Conservation (phyloP, 2,888 invertebrate species). For the Pycnomerus fuliginosus region DNA sequence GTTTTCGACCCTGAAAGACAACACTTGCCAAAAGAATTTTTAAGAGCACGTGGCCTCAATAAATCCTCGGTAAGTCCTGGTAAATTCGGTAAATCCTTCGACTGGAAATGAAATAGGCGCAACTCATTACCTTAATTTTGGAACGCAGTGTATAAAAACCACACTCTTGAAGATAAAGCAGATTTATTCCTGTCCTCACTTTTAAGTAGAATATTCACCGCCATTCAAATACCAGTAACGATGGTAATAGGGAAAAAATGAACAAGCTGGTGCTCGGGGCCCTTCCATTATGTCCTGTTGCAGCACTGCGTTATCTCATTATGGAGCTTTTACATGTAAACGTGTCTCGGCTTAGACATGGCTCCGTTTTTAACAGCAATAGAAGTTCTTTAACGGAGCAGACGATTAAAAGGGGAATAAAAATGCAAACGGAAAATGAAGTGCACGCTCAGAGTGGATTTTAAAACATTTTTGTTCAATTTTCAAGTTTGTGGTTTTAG, state of each 20-base stretch:
- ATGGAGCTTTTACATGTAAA: constrained; percentile 20
- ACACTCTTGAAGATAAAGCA: too few species aligned
- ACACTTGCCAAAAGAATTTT: too few species aligned
- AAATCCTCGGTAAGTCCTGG: not conserved
- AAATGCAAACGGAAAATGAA: too few species aligned
- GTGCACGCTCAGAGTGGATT: too few species aligned
- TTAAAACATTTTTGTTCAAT: too few species aligned
- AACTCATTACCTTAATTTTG: constrained; percentile 2
- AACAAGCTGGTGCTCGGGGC: constrained; percentile 18
- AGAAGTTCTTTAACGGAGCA: too few species aligned
- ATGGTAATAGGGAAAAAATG: constrained; percentile 19
- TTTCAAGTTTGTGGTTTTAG: too few species aligned
- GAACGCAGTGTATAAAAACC: constrained; percentile 2
- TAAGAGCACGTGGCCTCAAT: too few species aligned
- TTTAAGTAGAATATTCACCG: constrained; percentile 15
- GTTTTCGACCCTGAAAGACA: too few species aligned
- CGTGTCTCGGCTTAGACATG: too few species aligned
- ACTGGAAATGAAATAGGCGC: constrained; percentile 3
- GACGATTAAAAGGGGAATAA: too few species aligned
- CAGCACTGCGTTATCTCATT: constrained; percentile 18
- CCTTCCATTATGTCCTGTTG: constrained; percentile 15
- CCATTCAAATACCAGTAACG: constrained; percentile 13
- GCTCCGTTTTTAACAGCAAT: too few species aligned
- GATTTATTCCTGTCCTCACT: constrained; percentile 2
- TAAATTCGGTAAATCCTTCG: not conserved